Evolutionary conservation across 2,113 vertebrate species (phyloP).

Genomic region (Agapornis roseicollis): DNA sequence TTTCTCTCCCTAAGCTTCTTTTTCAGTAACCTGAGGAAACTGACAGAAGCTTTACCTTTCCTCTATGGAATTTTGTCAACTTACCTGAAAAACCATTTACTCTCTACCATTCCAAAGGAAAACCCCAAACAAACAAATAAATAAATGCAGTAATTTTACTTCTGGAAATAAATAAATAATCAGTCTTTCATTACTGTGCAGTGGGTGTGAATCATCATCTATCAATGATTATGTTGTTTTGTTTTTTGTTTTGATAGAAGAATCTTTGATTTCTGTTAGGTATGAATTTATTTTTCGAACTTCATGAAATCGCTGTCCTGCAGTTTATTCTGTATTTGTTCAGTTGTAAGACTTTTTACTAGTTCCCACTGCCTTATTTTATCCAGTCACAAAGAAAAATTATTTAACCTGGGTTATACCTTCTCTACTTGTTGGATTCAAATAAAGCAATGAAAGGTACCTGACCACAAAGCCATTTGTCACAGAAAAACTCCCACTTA

Average conservation of each 20-base stretch:
- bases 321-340: neutral
- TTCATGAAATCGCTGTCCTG: neutral
- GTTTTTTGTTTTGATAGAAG: neutral
- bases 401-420: neutral
- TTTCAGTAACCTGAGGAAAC: neutral
- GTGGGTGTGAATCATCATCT: neutral
- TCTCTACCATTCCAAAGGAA: neutral
- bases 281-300: neutral
- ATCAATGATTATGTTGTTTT: neutral
- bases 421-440: neutral
- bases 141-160: neutral
- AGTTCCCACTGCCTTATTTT: neutral
- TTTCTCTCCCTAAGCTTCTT: neutral
- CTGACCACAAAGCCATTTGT: neutral
- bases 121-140: neutral
- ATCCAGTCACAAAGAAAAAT: neutral
- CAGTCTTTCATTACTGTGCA: neutral
- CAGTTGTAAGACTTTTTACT: neutral
- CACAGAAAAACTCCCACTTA: neutral
- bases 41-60: neutral
- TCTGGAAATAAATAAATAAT: neutral
- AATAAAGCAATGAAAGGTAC: neutral
- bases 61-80: neutral
- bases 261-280: neutral
- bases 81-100: neutral